Evolutionary conservation across 2,113 vertebrate genomes (phyloP).

Genomic region (Mastomys coucha): DNA sequence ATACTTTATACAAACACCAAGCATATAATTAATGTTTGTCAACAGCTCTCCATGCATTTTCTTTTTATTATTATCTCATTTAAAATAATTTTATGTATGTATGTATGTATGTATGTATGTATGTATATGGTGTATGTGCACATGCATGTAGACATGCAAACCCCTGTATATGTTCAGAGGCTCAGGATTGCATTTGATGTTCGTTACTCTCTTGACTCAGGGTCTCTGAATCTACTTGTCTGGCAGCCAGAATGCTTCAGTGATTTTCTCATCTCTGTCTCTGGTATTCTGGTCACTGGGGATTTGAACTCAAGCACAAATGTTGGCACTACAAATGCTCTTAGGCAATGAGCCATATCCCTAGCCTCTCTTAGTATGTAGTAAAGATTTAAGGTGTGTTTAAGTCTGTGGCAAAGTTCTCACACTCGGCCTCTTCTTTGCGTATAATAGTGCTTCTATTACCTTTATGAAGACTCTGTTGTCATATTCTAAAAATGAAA

Average conservation of each 20-base stretch:
- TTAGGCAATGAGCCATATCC: not conserved
- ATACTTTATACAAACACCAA: not conserved
- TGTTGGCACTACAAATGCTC: not conserved
- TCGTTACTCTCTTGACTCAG: not conserved
- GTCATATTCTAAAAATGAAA: not conserved
- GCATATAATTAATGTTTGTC: not conserved
- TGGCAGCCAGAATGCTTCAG: not conserved
- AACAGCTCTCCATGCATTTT: not conserved
- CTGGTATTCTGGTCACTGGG: not conserved
- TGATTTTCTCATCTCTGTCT: no score
- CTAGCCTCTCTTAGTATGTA: fast-evolving
- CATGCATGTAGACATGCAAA: no score
- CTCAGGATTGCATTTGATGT: not conserved
- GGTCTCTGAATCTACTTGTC: not conserved
- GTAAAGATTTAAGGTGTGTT: not conserved
- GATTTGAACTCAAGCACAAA: not conserved
- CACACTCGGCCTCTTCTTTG: not conserved
- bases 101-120: not conserved
- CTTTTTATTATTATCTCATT: not conserved
- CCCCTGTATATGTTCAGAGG: not conserved
- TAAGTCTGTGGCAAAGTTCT: not conserved
- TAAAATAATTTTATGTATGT: not conserved
- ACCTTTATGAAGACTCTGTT: not conserved
- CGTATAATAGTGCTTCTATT: not conserved
- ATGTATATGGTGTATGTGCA: not conserved